Base-by-base conservation (phyloP, 1,140 invertebrate species). In the Triops longicaudatus region DNA sequence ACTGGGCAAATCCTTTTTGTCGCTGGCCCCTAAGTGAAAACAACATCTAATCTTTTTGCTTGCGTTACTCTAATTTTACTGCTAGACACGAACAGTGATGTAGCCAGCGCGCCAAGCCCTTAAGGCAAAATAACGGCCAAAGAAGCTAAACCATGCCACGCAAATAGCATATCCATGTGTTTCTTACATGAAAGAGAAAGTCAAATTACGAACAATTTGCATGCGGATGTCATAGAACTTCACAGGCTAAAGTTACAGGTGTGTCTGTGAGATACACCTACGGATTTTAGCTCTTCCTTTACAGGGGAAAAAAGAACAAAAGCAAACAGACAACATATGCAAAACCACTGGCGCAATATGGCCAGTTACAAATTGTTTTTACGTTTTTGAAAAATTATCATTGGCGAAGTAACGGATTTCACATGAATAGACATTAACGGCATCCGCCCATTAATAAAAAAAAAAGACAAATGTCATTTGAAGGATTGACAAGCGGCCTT, bases 141-240 rank as follows among this genome's bases (percentile, higher is more conserved):
- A 44, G 43, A 44, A 63, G 50, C 50, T 63, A 63, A 63, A 63
- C 50, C 22, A 14, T 63, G 50, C 50, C 50, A 63, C 50, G 50
- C 50, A 63, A 63, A 63, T 63, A 63, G 14, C 22, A 22, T 22
- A 63, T 63, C 50, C 50, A 22, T 63, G 17, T 22, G 50, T 63
- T 63, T n/a, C 10, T 63, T 14, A 63, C 50, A 63, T 63, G 50
- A 63, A 22, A 63, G 50, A 63, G 50, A 63, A 63, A 63, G 50
- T 22, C 4, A 63, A 63, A 63, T 63, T 22, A 22, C 1, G n/a
- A 14, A 1, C 22, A 63, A 63, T 63, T 63, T 63, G 50, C 14
- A 63, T 63, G 14, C 6, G 22, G 50, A 63, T 22, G 50, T 63
- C 17, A 17, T 63, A 63, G 50, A 22, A 63, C 22, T 22, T 63